A percentile compares a stretch with the other conserved stretches of the same genome.
Evolutionary conservation across 2,888 invertebrate species (phyloP).

Genomic region (Bruchidius siliquastri): DNA sequence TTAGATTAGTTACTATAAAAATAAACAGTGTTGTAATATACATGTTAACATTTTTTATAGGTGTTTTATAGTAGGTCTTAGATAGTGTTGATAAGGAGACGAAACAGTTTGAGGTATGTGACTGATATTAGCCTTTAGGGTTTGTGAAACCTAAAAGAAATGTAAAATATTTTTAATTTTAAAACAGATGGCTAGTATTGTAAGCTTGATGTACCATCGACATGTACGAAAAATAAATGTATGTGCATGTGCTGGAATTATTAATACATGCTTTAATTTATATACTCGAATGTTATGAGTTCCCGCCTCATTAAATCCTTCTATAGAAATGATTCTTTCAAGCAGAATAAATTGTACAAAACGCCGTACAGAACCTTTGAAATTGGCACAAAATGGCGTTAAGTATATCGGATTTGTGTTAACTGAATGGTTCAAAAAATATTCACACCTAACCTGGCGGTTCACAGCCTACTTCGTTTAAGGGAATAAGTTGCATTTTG

Average conservation of each 20-base stretch:
- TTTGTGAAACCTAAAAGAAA: slow-evolving; percentile 31
- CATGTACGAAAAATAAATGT: slow-evolving; percentile 48
- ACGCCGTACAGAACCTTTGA: no score
- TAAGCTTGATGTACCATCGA: slow-evolving; percentile 42
- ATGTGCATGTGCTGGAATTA: slow-evolving; percentile 49
- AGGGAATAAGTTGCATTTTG: no score
- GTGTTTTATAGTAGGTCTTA: slow-evolving; percentile 40
- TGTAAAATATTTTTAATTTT: slow-evolving; percentile 41
- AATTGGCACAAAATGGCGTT: no score
- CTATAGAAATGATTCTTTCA: no score
- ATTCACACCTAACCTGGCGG: no score
- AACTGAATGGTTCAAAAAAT: no score
- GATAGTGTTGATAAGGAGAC: slow-evolving; percentile 6
- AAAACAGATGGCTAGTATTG: slow-evolving; percentile 27
- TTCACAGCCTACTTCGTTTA: no score
- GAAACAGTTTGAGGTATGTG: slow-evolving; percentile 24
- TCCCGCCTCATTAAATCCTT: no score
- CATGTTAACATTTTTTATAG: slow-evolving; percentile 44
- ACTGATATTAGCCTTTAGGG: slow-evolving; percentile 38
- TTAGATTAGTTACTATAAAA: background rate
- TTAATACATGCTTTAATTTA: slow-evolving; percentile 34
- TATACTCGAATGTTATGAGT: background rate
- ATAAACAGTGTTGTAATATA: slow-evolving; percentile 41
- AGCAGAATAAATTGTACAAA: no score
- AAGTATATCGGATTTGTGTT: no score